Evolutionary conservation across 2,113 vertebrate species (phyloP).

Genomic region (Mungos mungo): DNA sequence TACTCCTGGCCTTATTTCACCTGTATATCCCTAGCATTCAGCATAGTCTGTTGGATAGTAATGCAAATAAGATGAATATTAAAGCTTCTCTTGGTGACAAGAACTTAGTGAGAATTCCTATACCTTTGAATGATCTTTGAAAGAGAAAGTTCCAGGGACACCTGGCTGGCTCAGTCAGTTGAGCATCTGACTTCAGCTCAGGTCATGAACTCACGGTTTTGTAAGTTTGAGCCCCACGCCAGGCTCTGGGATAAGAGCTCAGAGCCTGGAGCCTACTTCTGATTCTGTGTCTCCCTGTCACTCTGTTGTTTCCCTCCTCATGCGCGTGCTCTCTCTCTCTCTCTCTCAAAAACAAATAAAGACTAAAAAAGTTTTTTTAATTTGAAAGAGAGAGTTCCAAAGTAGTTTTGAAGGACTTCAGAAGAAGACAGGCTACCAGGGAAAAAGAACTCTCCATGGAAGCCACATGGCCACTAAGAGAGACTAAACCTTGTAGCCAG

Average conservation of each 20-base stretch:
- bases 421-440: background rate
- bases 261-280: too few relatives aligned
- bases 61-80: background rate
- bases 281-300: too few relatives aligned
- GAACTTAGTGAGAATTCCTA: background rate
- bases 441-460: background rate
- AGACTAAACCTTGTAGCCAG: background rate
- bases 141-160: background rate
- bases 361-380: too few relatives aligned
- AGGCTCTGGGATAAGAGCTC: too few relatives aligned
- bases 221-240: too few relatives aligned
- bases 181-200: too few relatives aligned
- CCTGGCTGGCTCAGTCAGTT: too few relatives aligned
- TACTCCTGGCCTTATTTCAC: background rate
- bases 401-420: background rate
- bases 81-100: background rate
- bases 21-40: background rate
- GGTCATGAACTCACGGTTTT: too few relatives aligned
- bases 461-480: background rate
- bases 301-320: too few relatives aligned
- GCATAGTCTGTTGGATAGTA: background rate
- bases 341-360: too few relatives aligned
- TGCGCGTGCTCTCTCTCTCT: too few relatives aligned
- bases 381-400: background rate
- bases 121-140: background rate